A percentile compares a stretch with the other conserved stretches of the same genome.
These are phyloP conservation scores for Lerema accius DNA, from an alignment of 1,140 invertebrate genomes.

Conservation along the genomic window DNA sequence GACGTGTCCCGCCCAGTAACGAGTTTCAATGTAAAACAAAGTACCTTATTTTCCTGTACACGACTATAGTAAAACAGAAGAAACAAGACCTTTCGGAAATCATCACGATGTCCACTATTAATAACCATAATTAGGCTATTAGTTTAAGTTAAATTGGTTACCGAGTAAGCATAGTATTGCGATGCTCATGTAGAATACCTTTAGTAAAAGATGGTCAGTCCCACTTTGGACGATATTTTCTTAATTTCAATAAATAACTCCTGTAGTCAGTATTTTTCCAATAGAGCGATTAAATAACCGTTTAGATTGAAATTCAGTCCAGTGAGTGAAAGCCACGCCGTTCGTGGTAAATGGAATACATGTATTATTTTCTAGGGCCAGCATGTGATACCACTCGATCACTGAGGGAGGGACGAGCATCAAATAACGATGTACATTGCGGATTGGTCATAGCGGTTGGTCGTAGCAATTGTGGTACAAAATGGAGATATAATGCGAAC, in stretches of 20 bases:
- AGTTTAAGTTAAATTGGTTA: too few species aligned
- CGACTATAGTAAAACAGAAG: not conserved
- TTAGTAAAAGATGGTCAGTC: too few species aligned
- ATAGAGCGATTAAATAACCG: conserved; percentile 1
- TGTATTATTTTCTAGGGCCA: not conserved
- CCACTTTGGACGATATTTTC: too few species aligned
- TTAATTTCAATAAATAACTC: conserved; percentile 4
- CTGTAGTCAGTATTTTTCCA: conserved; percentile 1
- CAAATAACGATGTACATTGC: not conserved
- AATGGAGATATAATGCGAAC: too few species aligned
- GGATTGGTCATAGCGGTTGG: not conserved
- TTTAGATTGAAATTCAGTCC: conserved; percentile 10
- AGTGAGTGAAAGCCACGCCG: not conserved
- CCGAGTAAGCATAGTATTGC: too few species aligned
- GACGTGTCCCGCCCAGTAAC: not conserved
- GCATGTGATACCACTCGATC: not conserved
- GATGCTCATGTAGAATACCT: not conserved
- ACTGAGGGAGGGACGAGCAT: not conserved
- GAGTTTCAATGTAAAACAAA: conserved; percentile 18
- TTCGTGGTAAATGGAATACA: not conserved
- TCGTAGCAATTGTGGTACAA: too few species aligned
- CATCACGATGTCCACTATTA: conserved; percentile 6
- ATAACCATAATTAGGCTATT: too few species aligned
- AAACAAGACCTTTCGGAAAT: conserved; percentile 13
- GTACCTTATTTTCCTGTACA: not conserved